phyloP scores from a whole-genome alignment of 2,113 vertebrate species.

The Uria lomvia region DNA sequence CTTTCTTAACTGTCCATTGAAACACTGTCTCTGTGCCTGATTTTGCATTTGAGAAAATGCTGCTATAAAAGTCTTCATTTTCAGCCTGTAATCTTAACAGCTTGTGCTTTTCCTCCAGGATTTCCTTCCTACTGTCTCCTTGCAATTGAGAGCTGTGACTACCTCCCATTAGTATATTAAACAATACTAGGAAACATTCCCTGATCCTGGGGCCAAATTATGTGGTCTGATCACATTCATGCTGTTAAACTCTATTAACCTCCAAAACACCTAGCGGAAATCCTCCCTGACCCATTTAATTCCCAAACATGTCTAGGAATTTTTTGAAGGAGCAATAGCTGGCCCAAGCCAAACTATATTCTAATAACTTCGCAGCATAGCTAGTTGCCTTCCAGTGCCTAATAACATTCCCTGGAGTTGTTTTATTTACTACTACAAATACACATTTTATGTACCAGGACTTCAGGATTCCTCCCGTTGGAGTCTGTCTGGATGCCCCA shows the following conservation, averaged over 20 bases:
- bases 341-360: neutral
- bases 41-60: neutral
- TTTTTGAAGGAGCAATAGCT: neutral
- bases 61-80: neutral
- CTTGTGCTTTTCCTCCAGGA: neutral
- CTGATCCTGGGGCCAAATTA: neutral
- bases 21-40: neutral
- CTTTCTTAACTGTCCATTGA: neutral
- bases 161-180: neutral
- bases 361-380: neutral
- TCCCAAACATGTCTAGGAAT: neutral
- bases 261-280: neutral
- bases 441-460: neutral
- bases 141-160: neutral
- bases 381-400: neutral
- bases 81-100: neutral
- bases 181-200: constrained; percentile 17
- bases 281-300: neutral
- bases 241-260: neutral
- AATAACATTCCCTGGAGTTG: neutral
- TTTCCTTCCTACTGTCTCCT: neutral
- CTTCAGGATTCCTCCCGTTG: rapidly evolving
- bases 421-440: neutral
- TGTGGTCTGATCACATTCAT: neutral
- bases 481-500: neutral